phyloP scores from a whole-genome alignment of 2,888 invertebrate species.

The Auanema sp. region DNA sequence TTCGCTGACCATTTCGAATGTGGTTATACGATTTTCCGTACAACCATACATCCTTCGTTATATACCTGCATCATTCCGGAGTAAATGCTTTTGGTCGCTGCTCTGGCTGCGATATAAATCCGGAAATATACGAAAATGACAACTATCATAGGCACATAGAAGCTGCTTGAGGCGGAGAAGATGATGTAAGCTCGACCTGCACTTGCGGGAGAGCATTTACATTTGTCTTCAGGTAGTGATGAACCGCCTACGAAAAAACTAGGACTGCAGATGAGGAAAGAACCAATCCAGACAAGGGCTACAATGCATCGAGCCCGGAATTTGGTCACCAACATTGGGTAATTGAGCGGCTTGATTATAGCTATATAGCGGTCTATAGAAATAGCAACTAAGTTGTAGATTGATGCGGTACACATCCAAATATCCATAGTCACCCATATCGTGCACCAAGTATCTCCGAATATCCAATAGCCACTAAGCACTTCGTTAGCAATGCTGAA shows the following conservation, averaged over 20 bases:
- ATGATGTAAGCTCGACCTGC: constrained; percentile 88
- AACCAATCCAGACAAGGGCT: constrained; percentile 85
- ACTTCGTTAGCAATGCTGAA: constrained; percentile 92
- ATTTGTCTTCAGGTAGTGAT: constrained; percentile 56
- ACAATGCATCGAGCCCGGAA: constrained; percentile 62
- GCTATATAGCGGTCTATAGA: constrained; percentile 88
- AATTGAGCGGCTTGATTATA: constrained; percentile 91
- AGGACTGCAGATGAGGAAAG: constrained; percentile 93
- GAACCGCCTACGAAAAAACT: constrained; percentile 72
- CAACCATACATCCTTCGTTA: not conserved
- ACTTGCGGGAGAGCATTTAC: constrained; percentile 85
- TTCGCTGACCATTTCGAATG: not conserved
- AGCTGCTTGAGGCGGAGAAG: constrained; percentile 82
- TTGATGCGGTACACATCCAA: constrained; percentile 97
- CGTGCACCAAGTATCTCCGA: constrained; percentile 87
- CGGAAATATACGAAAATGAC: constrained; percentile 98
- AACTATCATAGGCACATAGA: constrained; percentile 94
- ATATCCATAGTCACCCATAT: constrained; percentile 93
- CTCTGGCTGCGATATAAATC: constrained; percentile 84
- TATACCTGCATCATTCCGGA: constrained; percentile 58
- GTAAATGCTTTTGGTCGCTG: constrained; percentile 62
- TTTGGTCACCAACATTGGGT: constrained; percentile 81
- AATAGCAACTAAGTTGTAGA: constrained; percentile 91
- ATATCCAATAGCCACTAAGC: constrained; percentile 83
- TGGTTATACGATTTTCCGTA: not conserved